Conservation (phyloP, 2,113 vertebrate genomes). For the Lipophrys pholis region DNA sequence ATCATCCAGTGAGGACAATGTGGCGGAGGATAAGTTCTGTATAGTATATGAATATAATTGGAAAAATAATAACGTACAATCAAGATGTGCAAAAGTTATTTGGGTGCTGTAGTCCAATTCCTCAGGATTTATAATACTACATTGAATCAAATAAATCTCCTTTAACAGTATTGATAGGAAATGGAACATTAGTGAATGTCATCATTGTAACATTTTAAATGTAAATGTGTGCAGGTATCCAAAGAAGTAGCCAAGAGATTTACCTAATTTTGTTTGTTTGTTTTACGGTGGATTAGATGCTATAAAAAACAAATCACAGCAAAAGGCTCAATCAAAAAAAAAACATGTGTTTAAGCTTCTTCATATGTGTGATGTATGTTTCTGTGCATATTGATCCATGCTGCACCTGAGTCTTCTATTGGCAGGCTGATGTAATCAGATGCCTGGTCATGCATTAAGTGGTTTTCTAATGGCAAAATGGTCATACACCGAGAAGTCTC, state of each 20-base stretch:
- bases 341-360: conserved; percentile 18
- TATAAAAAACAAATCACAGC: neutral
- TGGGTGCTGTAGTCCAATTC: neutral
- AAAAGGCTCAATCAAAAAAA: neutral
- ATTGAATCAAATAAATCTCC: neutral
- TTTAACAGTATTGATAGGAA: neutral
- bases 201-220: neutral
- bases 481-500: conserved; percentile 2
- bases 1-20: neutral
- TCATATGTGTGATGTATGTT: conserved; percentile 9
- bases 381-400: conserved; percentile 9
- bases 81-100: neutral
- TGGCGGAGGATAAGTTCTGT: neutral
- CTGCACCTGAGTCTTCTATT: conserved; percentile 37
- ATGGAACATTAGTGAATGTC: neutral
- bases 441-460: conserved; percentile 46
- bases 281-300: neutral
- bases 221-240: neutral
- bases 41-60: neutral
- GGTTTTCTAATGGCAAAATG: conserved; percentile 38
- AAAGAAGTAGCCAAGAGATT: neutral
- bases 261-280: neutral
- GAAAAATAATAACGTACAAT: neutral
- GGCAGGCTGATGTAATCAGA: conserved; percentile 22
- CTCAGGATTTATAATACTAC: neutral